phyloP scores from a whole-genome alignment of 1,140 invertebrate genomes.

The Drosophila sproati region DNA sequence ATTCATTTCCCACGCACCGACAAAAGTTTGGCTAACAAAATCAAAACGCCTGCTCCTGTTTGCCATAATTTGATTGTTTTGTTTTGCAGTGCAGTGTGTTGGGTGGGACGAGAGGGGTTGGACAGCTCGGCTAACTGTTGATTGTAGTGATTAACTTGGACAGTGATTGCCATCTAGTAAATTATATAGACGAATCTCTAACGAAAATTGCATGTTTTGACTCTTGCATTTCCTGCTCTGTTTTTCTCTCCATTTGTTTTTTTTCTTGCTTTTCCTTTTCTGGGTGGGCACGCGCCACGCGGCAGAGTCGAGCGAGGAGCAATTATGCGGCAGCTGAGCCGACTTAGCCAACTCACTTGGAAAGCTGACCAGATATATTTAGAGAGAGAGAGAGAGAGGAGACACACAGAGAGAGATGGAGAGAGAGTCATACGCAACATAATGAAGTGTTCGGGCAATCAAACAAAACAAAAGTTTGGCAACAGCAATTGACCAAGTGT shows the following conservation, averaged over 20 bases:
- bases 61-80: conserved; percentile 76
- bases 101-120: conserved; percentile 11
- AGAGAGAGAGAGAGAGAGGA: neutral
- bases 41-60: conserved; percentile 50
- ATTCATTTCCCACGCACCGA: conserved; percentile 35
- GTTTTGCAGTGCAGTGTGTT: conserved; percentile 18
- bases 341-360: conserved; percentile 77
- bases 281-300: conserved; percentile 49
- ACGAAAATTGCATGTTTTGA: conserved; percentile 78
- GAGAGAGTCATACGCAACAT: conserved; percentile 18
- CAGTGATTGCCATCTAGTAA: conserved; percentile 58
- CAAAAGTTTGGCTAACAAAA: conserved; percentile 20
- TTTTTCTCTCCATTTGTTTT: neutral
- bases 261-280: conserved; percentile 20
- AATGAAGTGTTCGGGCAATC: conserved; percentile 63
- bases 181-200: conserved; percentile 57
- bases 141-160: conserved; percentile 79
- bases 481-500: conserved; percentile 37
- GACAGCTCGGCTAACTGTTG: conserved; percentile 59
- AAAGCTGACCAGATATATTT: conserved; percentile 55
- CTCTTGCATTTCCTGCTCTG: conserved; percentile 17
- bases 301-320: conserved; percentile 13
- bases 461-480: conserved; percentile 61
- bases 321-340: conserved; percentile 61
- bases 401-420: neutral